phyloP scores from a whole-genome alignment of 2,797 vertebrate species.

The Rhabdomys pumilio region DNA sequence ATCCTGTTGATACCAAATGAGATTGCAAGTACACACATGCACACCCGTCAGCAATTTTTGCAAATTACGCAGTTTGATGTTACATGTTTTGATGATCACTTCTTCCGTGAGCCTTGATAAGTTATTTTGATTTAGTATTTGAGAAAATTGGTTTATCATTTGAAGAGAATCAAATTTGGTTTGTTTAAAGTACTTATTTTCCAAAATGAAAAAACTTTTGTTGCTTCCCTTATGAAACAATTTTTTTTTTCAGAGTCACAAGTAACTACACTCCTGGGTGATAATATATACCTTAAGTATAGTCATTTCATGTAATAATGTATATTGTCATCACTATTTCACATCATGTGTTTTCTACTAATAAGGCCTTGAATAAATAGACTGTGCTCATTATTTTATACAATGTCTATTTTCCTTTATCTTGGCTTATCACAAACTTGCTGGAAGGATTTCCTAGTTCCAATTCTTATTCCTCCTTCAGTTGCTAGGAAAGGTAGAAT shows the following conservation, averaged over 20 bases:
- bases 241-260: not conserved
- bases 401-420: not conserved
- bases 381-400: not conserved
- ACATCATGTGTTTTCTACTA: not conserved
- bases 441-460: not conserved
- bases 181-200: constrained; percentile 25
- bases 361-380: not conserved
- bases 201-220: not conserved
- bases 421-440: not conserved
- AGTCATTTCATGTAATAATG: not conserved
- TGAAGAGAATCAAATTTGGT: not conserved
- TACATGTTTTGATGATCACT: not conserved
- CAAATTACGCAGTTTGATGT: constrained; percentile 2
- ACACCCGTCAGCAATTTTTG: not conserved
- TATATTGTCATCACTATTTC: not conserved
- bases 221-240: not conserved
- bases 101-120: not conserved
- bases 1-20: not conserved
- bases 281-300: not conserved
- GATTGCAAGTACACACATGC: too few species aligned
- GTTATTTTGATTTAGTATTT: constrained; percentile 51
- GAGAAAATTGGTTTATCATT: not conserved
- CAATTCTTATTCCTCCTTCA: not conserved
- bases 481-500: not conserved
- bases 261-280: not conserved